These are phyloP conservation scores for Anthoptus insignis DNA, from an alignment of 2,888 invertebrate species.

Conservation along the genomic window DNA sequence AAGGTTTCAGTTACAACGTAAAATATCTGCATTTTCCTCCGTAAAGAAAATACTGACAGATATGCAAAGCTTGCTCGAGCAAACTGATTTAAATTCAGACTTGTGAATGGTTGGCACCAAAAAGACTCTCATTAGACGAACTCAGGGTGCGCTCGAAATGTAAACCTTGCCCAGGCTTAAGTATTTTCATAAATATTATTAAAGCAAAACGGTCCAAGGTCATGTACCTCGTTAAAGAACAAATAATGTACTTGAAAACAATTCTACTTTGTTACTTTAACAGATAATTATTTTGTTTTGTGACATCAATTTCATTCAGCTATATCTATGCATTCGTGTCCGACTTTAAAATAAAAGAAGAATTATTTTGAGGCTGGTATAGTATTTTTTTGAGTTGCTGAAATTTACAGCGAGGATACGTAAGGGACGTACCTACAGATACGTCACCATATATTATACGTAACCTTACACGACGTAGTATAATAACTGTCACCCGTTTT, in stretches of 20 bases:
- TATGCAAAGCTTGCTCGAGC: neutral
- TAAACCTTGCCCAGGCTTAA: neutral
- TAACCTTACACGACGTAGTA: no score
- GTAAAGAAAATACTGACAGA: neutral
- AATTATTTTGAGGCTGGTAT: no score
- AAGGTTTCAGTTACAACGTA: neutral
- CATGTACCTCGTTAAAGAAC: conserved; percentile 14
- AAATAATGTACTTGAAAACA: conserved; percentile 2
- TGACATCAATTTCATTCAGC: neutral
- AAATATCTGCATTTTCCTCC: neutral
- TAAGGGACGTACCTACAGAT: no score
- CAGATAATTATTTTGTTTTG: neutral
- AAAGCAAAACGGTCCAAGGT: conserved; percentile 19
- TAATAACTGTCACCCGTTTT: no score
- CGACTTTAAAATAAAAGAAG: neutral
- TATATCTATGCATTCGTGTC: neutral
- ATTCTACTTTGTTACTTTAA: neutral
- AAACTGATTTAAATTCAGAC: conserved; percentile 2
- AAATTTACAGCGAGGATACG: no score
- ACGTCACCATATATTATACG: no score
- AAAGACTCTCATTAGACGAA: conserved; percentile 34
- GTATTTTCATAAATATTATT: conserved; percentile 23
- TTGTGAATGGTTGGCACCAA: conserved; percentile 16
- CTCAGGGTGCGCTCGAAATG: conserved; percentile 15
- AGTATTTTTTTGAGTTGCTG: no score